A percentile compares a stretch with the other conserved stretches of the same genome.
phyloP scores from a whole-genome alignment of 2,888 invertebrate genomes.

The Nemurella pictetii region DNA sequence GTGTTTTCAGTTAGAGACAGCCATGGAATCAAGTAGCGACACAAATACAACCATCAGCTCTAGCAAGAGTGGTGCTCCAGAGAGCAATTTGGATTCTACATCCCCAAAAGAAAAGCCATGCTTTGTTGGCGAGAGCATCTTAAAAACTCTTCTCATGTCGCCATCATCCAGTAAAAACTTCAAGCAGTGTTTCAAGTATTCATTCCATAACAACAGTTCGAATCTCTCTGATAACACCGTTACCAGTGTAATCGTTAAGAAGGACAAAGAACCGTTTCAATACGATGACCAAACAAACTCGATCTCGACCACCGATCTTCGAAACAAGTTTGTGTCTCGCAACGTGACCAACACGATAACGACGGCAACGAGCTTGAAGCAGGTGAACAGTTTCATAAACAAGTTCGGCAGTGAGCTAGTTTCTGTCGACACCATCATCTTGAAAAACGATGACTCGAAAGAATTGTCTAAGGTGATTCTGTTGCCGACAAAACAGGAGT shows the following conservation, averaged over 20 bases:
- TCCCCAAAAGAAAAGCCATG: neutral
- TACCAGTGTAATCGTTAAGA: neutral
- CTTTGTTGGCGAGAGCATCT: constrained; percentile 17
- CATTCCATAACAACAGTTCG: neutral
- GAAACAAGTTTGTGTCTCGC: constrained; percentile 15
- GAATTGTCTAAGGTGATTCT: neutral
- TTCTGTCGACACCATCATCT: neutral
- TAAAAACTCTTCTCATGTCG: constrained; percentile 17
- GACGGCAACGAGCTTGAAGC: neutral
- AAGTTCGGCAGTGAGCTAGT: constrained; percentile 23
- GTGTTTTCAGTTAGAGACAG: neutral
- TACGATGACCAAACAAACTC: constrained; percentile 25
- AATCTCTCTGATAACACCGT: neutral
- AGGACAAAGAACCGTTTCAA: constrained; percentile 5
- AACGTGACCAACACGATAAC: neutral
- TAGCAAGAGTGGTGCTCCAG: neutral
- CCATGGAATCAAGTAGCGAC: neutral
- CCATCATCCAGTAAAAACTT: constrained; percentile 3
- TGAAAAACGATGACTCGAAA: neutral
- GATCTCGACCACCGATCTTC: constrained; percentile 9
- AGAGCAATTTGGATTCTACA: neutral
- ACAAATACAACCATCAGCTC: neutral
- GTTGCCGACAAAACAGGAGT: neutral
- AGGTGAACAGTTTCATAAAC: constrained; percentile 24
- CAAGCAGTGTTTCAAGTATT: neutral